Evolutionary conservation across 2,113 vertebrate species (phyloP), one percentile per base, ranked within the genome.

Genomic region (Riparia riparia): DNA sequence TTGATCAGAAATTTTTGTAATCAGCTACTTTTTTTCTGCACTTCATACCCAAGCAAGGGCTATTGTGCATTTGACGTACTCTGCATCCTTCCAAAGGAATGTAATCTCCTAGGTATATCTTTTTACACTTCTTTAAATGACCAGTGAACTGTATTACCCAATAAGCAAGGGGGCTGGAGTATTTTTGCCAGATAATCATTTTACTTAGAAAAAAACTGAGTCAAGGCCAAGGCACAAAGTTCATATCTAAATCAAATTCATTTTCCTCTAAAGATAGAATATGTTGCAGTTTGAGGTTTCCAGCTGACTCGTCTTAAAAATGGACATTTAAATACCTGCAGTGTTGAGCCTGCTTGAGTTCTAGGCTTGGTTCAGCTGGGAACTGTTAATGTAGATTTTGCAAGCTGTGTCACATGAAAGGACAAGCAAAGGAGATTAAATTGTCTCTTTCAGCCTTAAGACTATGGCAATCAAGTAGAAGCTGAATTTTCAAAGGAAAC

Each of bases 111-210:
- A 90, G 31, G 86, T 47, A 94, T 93, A 90, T 97, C 61, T 89
- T 73, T 71, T 95, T 93, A 94, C 88, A 58, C 80, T 89, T 89
- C 32, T 92, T 80, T 68, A 88, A 90, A 85, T 44, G 57, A 82
- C 56, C 83, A 86, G 37, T 91, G 65, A 87, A 86, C 83, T 74
- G 17, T 81, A 72, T 90, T 94, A 88, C 90, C 61, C 93, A 94
- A 92, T 84, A 90, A 92, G 68, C 64, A 89, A 89, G 76, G 65
- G 47, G 68, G 24, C 16, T 93, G 51, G 64, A 39, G 6, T 63
- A 90, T 74, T 96, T 95, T 93, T 93, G 88, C 86, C 82, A 95
- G 80, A 94, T 71, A 68, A 29, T 95, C 90, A 86, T 95, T 95
- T 90, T 84, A 86, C 82, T 79, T 78, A 50, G 71, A 87, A 84